Percentiles rank a stretch among this genome's conserved stretches.
phyloP scores from a whole-genome alignment of 53 echinoderm and acorn worm genomes.

The Patiria pectinifera region DNA sequence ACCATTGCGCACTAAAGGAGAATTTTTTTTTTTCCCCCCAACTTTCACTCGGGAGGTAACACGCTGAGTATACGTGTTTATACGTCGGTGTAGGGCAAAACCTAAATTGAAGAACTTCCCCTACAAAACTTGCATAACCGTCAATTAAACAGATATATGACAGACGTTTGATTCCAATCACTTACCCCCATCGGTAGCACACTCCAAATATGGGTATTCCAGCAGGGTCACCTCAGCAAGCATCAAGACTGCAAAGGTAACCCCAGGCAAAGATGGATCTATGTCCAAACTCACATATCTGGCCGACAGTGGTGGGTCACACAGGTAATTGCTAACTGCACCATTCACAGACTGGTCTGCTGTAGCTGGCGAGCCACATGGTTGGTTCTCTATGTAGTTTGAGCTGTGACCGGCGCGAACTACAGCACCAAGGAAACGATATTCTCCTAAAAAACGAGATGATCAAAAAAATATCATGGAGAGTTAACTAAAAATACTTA shows the following conservation, averaged over 20 bases:
- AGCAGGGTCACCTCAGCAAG: slow-evolving; percentile 2
- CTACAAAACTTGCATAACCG: too few relatives aligned
- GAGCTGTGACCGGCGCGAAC: slow-evolving; percentile 18
- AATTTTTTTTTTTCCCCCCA: too few relatives aligned
- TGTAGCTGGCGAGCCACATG: slow-evolving; percentile 17
- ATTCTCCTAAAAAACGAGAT: background rate
- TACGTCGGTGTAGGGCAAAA: too few relatives aligned
- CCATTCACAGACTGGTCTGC: slow-evolving; percentile 1
- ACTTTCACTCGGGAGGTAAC: too few relatives aligned
- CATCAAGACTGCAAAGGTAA: background rate
- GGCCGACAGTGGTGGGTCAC: slow-evolving; percentile 9
- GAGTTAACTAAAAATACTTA: background rate
- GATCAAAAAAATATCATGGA: background rate
- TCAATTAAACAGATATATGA: too few relatives aligned
- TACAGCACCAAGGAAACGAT: background rate
- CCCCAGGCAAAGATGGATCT: background rate
- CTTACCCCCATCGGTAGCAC: background rate
- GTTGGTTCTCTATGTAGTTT: background rate
- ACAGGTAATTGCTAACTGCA: slow-evolving; percentile 8
- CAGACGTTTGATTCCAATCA: too few relatives aligned
- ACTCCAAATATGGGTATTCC: background rate
- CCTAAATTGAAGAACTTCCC: too few relatives aligned
- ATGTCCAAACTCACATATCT: slow-evolving; percentile 33
- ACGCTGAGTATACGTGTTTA: too few relatives aligned
- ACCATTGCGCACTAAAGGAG: too few relatives aligned